phyloP scores from a whole-genome alignment of 2,113 vertebrate genomes.

The Dasyurus viverrinus region DNA sequence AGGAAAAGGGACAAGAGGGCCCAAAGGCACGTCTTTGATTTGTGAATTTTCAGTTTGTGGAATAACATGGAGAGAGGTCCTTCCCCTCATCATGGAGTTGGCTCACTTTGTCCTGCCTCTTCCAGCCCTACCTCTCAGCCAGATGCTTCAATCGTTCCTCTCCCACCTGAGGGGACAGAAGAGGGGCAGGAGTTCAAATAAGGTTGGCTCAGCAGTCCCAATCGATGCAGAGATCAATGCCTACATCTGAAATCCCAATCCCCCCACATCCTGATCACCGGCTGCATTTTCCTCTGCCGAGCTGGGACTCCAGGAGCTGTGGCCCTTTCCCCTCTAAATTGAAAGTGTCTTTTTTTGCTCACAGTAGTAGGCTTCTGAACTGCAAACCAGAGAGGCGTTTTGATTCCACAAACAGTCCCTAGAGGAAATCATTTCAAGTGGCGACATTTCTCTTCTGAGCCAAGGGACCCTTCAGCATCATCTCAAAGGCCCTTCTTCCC shows the following conservation, averaged over 20 bases:
- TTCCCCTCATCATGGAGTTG: conserved; percentile 49
- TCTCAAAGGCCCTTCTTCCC: conserved; percentile 69
- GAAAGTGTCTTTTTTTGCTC: conserved; percentile 85
- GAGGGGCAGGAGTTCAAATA: conserved; percentile 75
- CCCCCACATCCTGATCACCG: conserved; percentile 67
- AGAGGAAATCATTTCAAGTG: conserved; percentile 86
- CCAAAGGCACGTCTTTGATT: conserved; percentile 82
- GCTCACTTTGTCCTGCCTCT: conserved; percentile 80
- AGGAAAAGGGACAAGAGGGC: background rate
- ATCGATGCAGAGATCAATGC: conserved; percentile 80
- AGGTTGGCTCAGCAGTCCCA: conserved; percentile 71
- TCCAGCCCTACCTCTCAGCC: conserved; percentile 71
- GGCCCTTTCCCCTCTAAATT: conserved; percentile 83
- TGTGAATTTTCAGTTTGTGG: conserved; percentile 79
- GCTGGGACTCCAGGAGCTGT: conserved; percentile 76
- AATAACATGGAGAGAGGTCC: conserved; percentile 78
- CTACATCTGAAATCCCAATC: conserved; percentile 80
- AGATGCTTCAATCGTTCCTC: conserved; percentile 74
- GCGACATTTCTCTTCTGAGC: conserved; percentile 73
- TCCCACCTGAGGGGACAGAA: conserved; percentile 77
- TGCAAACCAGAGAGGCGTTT: conserved; percentile 88
- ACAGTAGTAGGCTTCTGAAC: conserved; percentile 85
- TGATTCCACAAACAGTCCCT: conserved; percentile 88
- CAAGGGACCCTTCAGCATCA: conserved; percentile 59
- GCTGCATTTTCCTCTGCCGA: conserved; percentile 70